Base-by-base conservation (phyloP, 2,113 vertebrate genomes). In the Petaurus breviceps region DNA sequence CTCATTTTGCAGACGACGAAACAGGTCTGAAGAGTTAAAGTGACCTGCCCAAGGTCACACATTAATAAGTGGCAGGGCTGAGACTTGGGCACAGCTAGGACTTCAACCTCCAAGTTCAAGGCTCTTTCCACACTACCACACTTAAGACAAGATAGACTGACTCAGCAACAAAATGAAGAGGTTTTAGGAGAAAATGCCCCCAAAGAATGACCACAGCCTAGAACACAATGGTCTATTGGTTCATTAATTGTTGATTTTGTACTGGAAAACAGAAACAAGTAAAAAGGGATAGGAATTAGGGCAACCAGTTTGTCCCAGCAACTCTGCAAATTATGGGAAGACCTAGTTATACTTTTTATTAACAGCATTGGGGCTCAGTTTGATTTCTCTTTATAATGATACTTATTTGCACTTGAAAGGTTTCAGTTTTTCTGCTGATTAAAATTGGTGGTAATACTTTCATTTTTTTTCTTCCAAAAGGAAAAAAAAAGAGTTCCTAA, bases 401-500 rank as follows among this genome's bases (percentile, higher is more conserved):
- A 68, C 49, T 3, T 37, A 1, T 92, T 94, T 84, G 25, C 89
- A 10, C 91, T 91, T 51, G 90, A 95, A 68, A 61, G 84, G 46
- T 91, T 47, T 68, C 1, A 19, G 37, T 89, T 54, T 51, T 43
- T 77, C 3, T 23, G 89, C 26, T 46, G n/a, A 31, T 47, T 92
- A 89, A 10, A 94, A n/a, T 37, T 23, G 53, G 92, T 92, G 25
- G 10, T 89, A 94, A 96, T 93, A 12, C 3, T 77, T 54, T n/a
- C 5, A 3, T 37, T n/a, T 61, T 31, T n/a, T 77, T 84, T 43
- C n/a, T 84, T 43, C 43, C 19, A 84, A 84, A 84, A 22, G 6
- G 8, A 77, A 84, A 84, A 84, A 84, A 37, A 68, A 77, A 43
- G 16, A 43, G 0, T 19, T 84, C n/a, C 19, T 84, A 8, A 23